A percentile compares a stretch with the other conserved stretches of the same genome.
Evolutionary conservation across 2,888 invertebrate genomes (phyloP).

Genomic region (Argyra leucocephala): DNA sequence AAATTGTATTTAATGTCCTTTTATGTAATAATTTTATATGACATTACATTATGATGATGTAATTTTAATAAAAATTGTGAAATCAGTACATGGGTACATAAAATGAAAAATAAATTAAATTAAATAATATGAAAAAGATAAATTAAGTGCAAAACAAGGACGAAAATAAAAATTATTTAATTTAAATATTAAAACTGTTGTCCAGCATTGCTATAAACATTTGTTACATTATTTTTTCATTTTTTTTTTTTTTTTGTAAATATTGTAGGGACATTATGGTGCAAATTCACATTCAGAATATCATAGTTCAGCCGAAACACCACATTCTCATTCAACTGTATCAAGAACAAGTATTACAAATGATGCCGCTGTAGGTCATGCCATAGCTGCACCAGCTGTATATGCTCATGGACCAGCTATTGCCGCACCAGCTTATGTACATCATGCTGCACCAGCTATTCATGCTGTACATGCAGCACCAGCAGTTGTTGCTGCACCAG

Average conservation of each 20-base stretch:
- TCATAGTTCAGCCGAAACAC: conserved; percentile 41
- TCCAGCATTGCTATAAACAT: too few relatives aligned
- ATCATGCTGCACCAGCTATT: conserved; percentile 12
- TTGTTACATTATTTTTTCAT: too few relatives aligned
- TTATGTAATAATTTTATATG: too few relatives aligned
- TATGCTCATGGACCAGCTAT: conserved; percentile 28
- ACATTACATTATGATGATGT: too few relatives aligned
- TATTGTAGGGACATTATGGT: conserved; percentile 37
- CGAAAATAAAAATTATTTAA: too few relatives aligned
- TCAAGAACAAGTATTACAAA: conserved; percentile 42
- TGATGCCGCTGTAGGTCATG: conserved; percentile 35
- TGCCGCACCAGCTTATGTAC: conserved; percentile 19
- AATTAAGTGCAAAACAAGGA: too few relatives aligned
- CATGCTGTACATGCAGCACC: conserved; percentile 30
- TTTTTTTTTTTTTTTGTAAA: not conserved
- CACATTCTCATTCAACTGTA: conserved; percentile 42
- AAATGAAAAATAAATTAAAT: too few relatives aligned
- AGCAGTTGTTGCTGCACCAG: conserved; percentile 23
- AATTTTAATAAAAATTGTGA: too few relatives aligned
- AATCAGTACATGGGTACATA: too few relatives aligned
- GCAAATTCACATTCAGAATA: conserved; percentile 43
- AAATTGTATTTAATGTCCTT: too few relatives aligned
- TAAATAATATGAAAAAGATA: too few relatives aligned
- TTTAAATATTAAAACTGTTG: too few relatives aligned
- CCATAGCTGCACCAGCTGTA: conserved; percentile 29